phyloP scores from a whole-genome alignment of 2,888 invertebrate species.

The Erannis defoliaria region DNA sequence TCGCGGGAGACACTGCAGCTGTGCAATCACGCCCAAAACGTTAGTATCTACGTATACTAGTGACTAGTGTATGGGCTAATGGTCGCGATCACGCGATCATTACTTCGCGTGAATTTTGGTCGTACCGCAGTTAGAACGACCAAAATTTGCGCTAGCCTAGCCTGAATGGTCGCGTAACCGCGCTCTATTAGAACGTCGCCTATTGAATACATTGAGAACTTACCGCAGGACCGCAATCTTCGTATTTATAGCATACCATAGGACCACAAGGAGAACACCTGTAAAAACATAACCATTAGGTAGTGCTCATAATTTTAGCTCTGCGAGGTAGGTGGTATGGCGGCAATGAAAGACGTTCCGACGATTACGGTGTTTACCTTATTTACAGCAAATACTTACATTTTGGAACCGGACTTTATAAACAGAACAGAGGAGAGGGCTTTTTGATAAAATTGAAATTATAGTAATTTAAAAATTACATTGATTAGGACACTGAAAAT shows the following conservation, averaged over 20 bases:
- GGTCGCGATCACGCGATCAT: too few species aligned
- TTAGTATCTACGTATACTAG: too few species aligned
- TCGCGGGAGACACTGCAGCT: slow-evolving; percentile 83
- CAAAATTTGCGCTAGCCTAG: too few species aligned
- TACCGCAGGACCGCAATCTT: slow-evolving; percentile 83
- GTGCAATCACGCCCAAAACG: slow-evolving; percentile 37
- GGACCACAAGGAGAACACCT: slow-evolving; percentile 83
- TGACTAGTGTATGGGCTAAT: too few species aligned
- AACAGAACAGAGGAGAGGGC: slow-evolving; percentile 44
- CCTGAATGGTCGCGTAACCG: too few species aligned
- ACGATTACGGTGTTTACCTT: neutral
- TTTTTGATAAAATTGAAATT: slow-evolving; percentile 46
- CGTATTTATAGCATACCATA: slow-evolving; percentile 83
- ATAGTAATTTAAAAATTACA: slow-evolving; percentile 46
- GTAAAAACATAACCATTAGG: slow-evolving; percentile 6
- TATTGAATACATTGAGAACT: slow-evolving; percentile 45
- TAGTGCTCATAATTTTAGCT: neutral
- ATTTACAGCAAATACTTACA: slow-evolving; percentile 47
- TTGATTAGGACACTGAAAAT: slow-evolving; percentile 55
- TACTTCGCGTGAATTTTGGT: too few species aligned
- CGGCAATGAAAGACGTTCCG: neutral
- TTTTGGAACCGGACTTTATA: slow-evolving; percentile 37
- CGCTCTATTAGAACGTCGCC: too few species aligned
- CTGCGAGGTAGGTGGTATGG: neutral
- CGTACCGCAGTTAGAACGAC: too few species aligned